Percentiles rank a stretch among this genome's conserved stretches.
These are phyloP conservation scores for Crocidura indochinensis DNA, from an alignment of 2,797 vertebrate species.

Conservation along the genomic window DNA sequence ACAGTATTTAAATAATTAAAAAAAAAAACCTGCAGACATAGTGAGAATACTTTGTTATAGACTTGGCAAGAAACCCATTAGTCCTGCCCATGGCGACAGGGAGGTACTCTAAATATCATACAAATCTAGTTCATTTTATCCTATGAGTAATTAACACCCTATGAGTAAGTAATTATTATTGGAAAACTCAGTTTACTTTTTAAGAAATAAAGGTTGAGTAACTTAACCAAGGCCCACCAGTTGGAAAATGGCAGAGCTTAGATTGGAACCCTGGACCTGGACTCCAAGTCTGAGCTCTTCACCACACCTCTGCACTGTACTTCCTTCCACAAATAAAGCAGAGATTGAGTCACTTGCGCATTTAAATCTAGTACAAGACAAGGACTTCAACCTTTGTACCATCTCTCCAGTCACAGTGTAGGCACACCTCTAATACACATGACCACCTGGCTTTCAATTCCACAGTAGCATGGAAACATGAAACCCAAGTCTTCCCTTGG, in stretches of 20 bases:
- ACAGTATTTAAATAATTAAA: too few relatives aligned
- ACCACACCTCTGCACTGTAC: background rate
- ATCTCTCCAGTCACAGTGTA: background rate
- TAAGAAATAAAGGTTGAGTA: background rate
- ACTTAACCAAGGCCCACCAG: background rate
- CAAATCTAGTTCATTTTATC: constrained; percentile 30
- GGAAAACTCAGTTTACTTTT: constrained; percentile 6
- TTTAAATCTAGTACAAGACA: background rate
- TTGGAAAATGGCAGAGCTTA: background rate
- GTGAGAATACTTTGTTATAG: background rate
- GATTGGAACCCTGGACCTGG: background rate
- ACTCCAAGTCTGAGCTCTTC: background rate
- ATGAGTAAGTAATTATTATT: background rate
- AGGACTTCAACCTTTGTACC: background rate
- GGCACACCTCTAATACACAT: background rate
- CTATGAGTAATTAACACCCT: too few relatives aligned
- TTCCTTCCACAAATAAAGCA: constrained; percentile 23
- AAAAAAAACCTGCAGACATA: background rate
- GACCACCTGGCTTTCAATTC: constrained; percentile 20
- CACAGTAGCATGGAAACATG: background rate
- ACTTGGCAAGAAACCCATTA: background rate
- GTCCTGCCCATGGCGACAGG: background rate
- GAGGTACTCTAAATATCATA: background rate
- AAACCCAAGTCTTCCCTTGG: background rate
- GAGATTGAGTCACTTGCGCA: background rate